These are phyloP conservation scores for Oreotrochilus melanogaster DNA, from an alignment of 2,113 vertebrate species.

Conservation along the genomic window DNA sequence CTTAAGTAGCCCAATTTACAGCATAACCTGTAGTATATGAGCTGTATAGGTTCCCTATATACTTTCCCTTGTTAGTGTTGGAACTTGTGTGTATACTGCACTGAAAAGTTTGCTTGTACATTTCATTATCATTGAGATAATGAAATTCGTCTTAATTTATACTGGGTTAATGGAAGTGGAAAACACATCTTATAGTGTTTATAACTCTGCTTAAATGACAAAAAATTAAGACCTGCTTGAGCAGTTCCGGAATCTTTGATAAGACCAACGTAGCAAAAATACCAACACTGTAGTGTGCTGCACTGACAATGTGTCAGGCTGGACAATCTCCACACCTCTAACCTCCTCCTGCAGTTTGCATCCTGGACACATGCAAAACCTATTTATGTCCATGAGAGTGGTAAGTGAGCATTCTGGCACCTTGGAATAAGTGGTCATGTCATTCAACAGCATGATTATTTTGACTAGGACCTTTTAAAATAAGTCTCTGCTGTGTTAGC, in stretches of 20 bases:
- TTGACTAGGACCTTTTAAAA: neutral
- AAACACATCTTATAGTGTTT: neutral
- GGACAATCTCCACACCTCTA: neutral
- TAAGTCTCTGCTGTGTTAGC: neutral
- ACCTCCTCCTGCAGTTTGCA: neutral
- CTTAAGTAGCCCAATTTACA: neutral
- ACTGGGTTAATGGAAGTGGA: neutral
- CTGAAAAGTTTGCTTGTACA: neutral
- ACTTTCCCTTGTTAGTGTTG: neutral
- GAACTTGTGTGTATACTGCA: neutral
- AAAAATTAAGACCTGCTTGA: neutral
- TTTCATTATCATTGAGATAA: neutral
- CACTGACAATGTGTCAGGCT: neutral
- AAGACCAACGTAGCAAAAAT: fast-evolving
- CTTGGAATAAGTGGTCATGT: neutral
- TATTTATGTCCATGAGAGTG: neutral
- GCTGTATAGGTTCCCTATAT: neutral
- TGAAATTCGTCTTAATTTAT: neutral
- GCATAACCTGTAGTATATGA: neutral
- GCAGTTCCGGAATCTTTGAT: neutral
- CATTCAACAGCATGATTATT: neutral
- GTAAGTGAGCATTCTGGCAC: neutral
- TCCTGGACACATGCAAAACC: neutral
- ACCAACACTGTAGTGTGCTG: neutral
- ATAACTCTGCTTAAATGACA: neutral